A percentile compares a stretch with the other conserved stretches of the same genome.
Evolutionary conservation across 1,140 invertebrate genomes (phyloP).

Genomic region (Tenebrio molitor): DNA sequence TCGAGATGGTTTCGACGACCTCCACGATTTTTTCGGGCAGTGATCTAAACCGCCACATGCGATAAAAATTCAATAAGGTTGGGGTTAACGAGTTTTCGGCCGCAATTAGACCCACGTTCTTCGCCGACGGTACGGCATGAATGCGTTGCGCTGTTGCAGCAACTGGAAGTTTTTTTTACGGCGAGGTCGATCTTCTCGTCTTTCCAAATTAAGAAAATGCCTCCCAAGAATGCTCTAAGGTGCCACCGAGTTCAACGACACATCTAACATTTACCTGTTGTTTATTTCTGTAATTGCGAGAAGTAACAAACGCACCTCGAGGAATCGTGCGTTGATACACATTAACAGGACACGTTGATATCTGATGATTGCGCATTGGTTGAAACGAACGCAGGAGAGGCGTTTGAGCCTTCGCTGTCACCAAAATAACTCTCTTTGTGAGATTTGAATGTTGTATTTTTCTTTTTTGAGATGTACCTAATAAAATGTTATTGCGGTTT

Average conservation of each 20-base stretch:
- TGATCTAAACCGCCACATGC: constrained; percentile 15
- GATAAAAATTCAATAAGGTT: constrained; percentile 22
- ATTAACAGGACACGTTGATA: constrained; percentile 3
- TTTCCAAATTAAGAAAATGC: constrained; percentile 52
- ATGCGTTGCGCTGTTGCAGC: no score
- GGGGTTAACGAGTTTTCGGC: constrained; percentile 30
- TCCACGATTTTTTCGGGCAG: constrained; percentile 6
- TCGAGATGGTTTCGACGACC: not conserved
- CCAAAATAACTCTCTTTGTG: no score
- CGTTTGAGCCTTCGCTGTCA: no score
- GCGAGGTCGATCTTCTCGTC: constrained; percentile 50
- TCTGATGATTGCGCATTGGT: no score
- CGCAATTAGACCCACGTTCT: no score
- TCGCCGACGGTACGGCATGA: no score
- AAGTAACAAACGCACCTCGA: constrained; percentile 11
- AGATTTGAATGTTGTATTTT: no score
- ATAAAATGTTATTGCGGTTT: no score
- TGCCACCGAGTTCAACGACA: constrained; percentile 50
- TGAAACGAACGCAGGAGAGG: no score
- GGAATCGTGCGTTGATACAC: constrained; percentile 6
- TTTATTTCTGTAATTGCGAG: constrained; percentile 43
- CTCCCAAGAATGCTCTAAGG: constrained; percentile 44
- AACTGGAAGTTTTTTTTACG: constrained; percentile 21
- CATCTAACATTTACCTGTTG: constrained; percentile 42
- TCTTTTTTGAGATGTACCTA: no score